phyloP scores from a whole-genome alignment of 2,888 invertebrate species.

The Phlogophora meticulosa region DNA sequence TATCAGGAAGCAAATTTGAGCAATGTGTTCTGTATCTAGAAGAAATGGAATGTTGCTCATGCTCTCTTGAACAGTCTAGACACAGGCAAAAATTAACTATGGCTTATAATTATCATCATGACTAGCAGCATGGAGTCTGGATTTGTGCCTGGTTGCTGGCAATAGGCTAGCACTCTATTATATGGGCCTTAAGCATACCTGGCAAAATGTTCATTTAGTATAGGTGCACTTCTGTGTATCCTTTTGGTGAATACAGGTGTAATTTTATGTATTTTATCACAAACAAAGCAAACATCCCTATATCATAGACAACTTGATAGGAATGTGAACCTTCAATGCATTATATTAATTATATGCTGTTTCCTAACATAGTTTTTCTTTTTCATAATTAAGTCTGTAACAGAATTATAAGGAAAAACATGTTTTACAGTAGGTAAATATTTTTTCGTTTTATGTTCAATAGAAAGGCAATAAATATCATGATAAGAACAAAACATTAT shows the following conservation, averaged over 20 bases:
- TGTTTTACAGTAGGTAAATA: neutral
- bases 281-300: neutral
- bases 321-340: neutral
- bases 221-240: no score
- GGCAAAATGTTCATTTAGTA: no score
- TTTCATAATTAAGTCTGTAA: neutral
- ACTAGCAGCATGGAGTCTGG: no score
- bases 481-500: slow-evolving; percentile 1
- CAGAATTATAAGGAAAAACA: neutral
- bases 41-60: slow-evolving; percentile 19
- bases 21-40: slow-evolving; percentile 35
- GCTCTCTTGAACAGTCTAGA: slow-evolving; percentile 19
- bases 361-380: neutral
- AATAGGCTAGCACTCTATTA: no score
- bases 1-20: slow-evolving; percentile 23
- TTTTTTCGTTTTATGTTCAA: neutral
- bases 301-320: neutral
- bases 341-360: neutral
- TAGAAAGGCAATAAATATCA: neutral
- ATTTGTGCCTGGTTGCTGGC: no score
- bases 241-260: no score
- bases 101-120: neutral
- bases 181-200: no score
- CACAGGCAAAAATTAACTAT: neutral
- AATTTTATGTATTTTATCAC: no score